phyloP scores from a whole-genome alignment of 2,113 vertebrate genomes.

The Pangasianodon gigas region DNA sequence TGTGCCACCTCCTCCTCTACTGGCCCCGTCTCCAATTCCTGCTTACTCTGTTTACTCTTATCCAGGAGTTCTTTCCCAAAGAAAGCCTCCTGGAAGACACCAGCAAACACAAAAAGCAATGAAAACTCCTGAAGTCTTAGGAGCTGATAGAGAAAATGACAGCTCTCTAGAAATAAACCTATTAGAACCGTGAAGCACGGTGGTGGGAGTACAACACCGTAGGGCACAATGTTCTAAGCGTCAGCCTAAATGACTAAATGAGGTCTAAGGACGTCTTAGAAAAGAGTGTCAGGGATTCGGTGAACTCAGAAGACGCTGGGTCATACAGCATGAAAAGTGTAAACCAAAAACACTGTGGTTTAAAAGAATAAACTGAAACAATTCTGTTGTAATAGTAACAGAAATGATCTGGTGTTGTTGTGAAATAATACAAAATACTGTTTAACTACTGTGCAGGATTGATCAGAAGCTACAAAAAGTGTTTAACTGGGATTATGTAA shows the following conservation, averaged over 20 bases:
- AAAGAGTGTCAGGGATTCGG: background rate
- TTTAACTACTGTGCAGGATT: background rate
- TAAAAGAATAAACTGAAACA: no score
- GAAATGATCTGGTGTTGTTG: no score
- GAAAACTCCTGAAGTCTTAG: background rate
- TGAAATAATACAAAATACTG: background rate
- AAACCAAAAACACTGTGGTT: background rate
- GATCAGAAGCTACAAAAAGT: background rate
- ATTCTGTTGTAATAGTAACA: no score
- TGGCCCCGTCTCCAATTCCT: slow-evolving; percentile 66
- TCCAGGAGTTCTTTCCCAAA: slow-evolving; percentile 92
- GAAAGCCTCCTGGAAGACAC: slow-evolving; percentile 85
- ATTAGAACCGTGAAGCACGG: background rate
- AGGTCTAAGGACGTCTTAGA: background rate
- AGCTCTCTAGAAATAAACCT: no score
- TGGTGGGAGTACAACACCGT: background rate
- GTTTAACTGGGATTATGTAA: no score
- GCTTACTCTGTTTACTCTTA: slow-evolving; percentile 80
- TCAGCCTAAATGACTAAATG: background rate
- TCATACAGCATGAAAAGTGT: background rate
- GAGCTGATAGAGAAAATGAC: no score
- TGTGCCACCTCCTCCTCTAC: slow-evolving; percentile 72
- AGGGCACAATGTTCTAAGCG: background rate
- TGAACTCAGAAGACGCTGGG: background rate
- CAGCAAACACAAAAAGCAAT: slow-evolving; percentile 1